Evolutionary conservation across 2,113 vertebrate genomes (phyloP).

Genomic region (Murina feae): DNA sequence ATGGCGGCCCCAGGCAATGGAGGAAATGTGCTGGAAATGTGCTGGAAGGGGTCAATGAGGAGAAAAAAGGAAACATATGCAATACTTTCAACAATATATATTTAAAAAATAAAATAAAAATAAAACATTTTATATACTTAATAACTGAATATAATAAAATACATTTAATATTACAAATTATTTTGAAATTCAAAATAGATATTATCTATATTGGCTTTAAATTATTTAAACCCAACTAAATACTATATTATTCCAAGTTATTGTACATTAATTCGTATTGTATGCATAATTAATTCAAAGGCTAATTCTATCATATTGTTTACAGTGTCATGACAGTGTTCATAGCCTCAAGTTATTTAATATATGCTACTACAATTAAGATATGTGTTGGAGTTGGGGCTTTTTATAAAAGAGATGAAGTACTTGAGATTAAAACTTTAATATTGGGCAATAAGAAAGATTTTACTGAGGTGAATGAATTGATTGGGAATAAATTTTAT

Average conservation of each 20-base stretch:
- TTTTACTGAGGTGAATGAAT: neutral
- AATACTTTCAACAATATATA: too few relatives aligned
- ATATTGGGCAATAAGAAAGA: neutral
- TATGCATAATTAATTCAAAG: neutral
- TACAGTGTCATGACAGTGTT: neutral
- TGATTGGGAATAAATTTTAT: neutral
- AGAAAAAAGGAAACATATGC: too few relatives aligned
- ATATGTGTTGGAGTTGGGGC: neutral
- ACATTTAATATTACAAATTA: neutral
- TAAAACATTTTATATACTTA: too few relatives aligned
- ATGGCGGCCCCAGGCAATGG: too few relatives aligned
- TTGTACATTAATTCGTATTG: neutral
- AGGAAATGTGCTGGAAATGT: too few relatives aligned
- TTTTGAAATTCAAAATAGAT: neutral
- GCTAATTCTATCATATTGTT: neutral
- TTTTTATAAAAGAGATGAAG: neutral
- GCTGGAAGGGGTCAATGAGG: too few relatives aligned
- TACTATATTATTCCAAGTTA: neutral
- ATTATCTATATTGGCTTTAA: neutral
- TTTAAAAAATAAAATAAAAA: too few relatives aligned
- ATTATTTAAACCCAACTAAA: neutral
- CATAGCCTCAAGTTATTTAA: neutral
- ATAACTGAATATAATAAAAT: too few relatives aligned
- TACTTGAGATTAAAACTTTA: neutral
- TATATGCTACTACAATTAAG: neutral